Evolutionary conservation across 2,113 vertebrate genomes (phyloP).

Genomic region (Calidris pygmaea): DNA sequence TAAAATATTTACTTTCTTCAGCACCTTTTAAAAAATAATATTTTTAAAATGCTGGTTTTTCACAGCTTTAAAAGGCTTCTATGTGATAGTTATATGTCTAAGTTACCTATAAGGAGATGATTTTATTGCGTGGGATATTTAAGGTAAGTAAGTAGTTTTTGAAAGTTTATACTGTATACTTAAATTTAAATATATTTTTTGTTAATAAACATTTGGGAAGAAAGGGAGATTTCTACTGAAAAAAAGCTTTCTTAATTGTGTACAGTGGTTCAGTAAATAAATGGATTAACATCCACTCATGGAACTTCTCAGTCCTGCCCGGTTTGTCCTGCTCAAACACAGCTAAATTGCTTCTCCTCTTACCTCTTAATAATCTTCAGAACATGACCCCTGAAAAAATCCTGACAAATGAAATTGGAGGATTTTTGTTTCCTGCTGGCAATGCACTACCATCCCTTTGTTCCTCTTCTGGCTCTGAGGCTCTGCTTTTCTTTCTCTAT

Average conservation of each 20-base stretch:
- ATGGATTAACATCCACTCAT: neutral
- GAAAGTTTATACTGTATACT: neutral
- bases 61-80: neutral
- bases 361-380: neutral
- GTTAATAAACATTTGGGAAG: neutral
- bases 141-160: neutral
- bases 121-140: neutral
- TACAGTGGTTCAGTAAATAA: neutral
- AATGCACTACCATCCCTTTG: neutral
- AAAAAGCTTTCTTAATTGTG: neutral
- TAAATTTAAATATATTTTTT: neutral
- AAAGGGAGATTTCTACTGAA: neutral
- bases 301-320: neutral
- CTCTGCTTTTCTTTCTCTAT: neutral
- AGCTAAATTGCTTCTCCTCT: neutral
- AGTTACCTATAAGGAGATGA: neutral
- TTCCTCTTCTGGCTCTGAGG: neutral
- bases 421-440: neutral
- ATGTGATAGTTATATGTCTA: neutral
- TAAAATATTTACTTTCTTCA: constrained; percentile 15
- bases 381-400: neutral
- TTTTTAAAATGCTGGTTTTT: no score
- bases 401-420: neutral
- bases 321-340: neutral
- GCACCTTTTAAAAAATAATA: neutral